These are phyloP conservation scores for Drosophila testacea DNA, from an alignment of 2,888 invertebrate species.

Conservation along the genomic window DNA sequence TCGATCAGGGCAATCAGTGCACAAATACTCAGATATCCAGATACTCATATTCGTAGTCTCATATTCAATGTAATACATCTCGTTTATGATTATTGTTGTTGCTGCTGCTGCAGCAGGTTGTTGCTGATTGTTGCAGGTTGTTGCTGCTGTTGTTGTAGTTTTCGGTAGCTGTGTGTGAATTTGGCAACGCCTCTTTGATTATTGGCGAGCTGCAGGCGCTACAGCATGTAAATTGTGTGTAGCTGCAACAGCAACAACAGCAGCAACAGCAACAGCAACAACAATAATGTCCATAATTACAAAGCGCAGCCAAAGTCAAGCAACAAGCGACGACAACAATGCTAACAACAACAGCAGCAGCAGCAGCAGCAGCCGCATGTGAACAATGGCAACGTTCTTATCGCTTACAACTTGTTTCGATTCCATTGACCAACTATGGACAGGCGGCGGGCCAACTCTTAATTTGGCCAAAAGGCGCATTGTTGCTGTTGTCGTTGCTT, in stretches of 20 bases:
- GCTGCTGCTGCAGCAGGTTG: slow-evolving; percentile 10
- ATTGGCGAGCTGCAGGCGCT: slow-evolving; percentile 53
- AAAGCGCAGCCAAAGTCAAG: slow-evolving; percentile 64
- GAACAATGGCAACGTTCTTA: slow-evolving; percentile 71
- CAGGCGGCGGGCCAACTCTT: slow-evolving; percentile 51
- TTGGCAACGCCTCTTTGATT: slow-evolving; percentile 68
- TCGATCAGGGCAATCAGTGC: slow-evolving; percentile 22
- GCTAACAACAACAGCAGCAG: slow-evolving; percentile 57
- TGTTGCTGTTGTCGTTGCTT: slow-evolving; percentile 43
- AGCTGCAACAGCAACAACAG: slow-evolving; percentile 18
- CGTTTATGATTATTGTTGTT: slow-evolving; percentile 25
- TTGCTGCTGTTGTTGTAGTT: slow-evolving; percentile 23
- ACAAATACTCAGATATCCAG: not conserved
- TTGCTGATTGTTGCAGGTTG: slow-evolving; percentile 4
- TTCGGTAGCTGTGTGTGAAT: slow-evolving; percentile 69
- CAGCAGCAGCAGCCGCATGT: slow-evolving; percentile 34
- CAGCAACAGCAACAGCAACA: slow-evolving; percentile 16
- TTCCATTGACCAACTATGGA: slow-evolving; percentile 78
- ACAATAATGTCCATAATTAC: slow-evolving; percentile 73
- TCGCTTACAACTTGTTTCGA: slow-evolving; percentile 79
- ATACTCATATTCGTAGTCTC: not conserved
- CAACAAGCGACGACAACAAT: slow-evolving; percentile 72
- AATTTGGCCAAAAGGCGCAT: slow-evolving; percentile 73
- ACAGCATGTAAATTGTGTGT: slow-evolving; percentile 69
- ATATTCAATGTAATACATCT: slow-evolving; percentile 40